phyloP scores from a whole-genome alignment of 2,113 vertebrate genomes.

The Rhinoderma darwinii region DNA sequence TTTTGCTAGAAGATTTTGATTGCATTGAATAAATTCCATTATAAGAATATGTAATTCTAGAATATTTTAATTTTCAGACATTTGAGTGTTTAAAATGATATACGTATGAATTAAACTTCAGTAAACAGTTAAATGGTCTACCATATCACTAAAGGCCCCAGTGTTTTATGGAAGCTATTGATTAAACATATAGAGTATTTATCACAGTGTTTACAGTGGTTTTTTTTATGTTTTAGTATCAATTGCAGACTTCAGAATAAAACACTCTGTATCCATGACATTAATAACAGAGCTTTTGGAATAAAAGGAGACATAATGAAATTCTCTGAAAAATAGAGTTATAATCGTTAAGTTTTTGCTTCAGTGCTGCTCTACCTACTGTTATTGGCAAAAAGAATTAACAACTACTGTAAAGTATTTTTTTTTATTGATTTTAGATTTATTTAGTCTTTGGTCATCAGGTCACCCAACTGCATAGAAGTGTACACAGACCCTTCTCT shows the following conservation, averaged over 20 bases:
- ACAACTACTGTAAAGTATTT: no score
- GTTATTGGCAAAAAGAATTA: no score
- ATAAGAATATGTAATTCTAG: background rate
- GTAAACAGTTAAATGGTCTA: background rate
- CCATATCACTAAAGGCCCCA: background rate
- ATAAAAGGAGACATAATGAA: background rate
- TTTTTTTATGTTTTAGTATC: background rate
- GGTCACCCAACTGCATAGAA: no score
- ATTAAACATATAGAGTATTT: background rate
- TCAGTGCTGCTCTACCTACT: background rate
- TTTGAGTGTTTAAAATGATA: background rate
- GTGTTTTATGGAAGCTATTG: background rate
- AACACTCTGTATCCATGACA: slow-evolving; percentile 1
- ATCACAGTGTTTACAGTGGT: no score
- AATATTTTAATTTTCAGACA: background rate
- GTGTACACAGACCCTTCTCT: no score
- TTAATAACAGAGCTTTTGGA: background rate
- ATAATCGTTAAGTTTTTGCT: no score
- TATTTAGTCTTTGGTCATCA: no score
- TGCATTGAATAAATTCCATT: background rate
- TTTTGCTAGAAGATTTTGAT: background rate
- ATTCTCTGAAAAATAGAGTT: background rate
- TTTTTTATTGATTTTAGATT: no score
- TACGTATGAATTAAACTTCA: background rate
- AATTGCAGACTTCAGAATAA: background rate